Conservation (phyloP, 64 coral and sea anemone genomes). For the Montipora cactus region DNA sequence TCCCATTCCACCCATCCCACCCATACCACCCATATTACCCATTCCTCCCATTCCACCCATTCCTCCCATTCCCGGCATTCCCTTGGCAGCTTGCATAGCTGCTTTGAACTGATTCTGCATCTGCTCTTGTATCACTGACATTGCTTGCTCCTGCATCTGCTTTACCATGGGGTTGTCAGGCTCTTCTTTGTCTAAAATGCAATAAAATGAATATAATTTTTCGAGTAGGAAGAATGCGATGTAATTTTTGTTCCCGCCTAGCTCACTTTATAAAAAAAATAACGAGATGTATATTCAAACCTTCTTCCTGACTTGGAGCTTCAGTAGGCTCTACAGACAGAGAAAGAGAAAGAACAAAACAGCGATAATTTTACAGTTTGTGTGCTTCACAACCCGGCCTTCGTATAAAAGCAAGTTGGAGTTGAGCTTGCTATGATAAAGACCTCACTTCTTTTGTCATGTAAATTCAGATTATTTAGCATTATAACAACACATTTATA, state of each 20-base stretch:
- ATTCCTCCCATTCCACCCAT: slow-evolving; percentile 48
- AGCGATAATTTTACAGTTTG: background rate
- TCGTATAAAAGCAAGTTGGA: no score
- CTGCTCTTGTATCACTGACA: slow-evolving; percentile 65
- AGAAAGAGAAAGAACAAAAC: background rate
- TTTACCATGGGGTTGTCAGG: slow-evolving; percentile 58
- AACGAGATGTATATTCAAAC: background rate
- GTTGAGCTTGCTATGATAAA: no score
- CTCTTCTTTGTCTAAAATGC: slow-evolving; percentile 30
- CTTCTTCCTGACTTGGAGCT: background rate
- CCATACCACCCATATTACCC: slow-evolving; percentile 47
- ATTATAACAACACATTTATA: no score
- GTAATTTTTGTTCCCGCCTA: background rate
- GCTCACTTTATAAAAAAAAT: background rate
- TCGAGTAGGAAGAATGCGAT: background rate
- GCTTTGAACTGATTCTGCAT: slow-evolving; percentile 57
- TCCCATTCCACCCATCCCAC: slow-evolving; percentile 52
- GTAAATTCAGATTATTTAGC: no score
- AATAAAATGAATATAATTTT: background rate
- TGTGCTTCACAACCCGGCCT: background rate
- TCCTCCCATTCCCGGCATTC: slow-evolving; percentile 66
- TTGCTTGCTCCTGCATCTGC: slow-evolving; percentile 77
- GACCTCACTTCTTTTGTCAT: no score
- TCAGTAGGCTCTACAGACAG: background rate
- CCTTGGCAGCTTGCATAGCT: slow-evolving; percentile 32